These are phyloP conservation scores for Periphyllus acericola DNA, from an alignment of 2,888 invertebrate species.

Conservation along the genomic window DNA sequence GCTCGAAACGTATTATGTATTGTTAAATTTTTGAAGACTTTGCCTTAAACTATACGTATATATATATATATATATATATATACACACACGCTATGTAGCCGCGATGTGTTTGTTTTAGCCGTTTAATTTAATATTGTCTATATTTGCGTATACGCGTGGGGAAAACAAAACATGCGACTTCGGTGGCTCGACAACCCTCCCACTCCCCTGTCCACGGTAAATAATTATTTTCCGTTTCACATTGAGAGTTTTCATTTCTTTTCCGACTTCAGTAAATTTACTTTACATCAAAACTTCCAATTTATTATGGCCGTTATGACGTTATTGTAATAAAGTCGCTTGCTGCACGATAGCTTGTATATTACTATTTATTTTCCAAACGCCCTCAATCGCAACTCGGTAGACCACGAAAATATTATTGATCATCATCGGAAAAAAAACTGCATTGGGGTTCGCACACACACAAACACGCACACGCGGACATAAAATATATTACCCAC, in stretches of 20 bases:
- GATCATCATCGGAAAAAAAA: background rate
- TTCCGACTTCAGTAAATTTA: background rate
- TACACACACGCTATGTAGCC: no score
- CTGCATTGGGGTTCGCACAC: background rate
- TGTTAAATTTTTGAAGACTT: slow-evolving; percentile 11
- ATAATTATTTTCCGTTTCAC: background rate
- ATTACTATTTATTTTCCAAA: slow-evolving; percentile 5
- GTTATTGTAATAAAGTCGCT: background rate
- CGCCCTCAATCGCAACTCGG: background rate
- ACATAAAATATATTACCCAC: background rate
- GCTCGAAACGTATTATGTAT: background rate
- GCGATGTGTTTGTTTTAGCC: background rate
- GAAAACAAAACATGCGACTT: background rate
- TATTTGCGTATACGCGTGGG: background rate
- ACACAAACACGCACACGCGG: background rate
- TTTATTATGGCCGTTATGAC: background rate
- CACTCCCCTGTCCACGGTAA: background rate
- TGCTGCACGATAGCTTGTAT: background rate
- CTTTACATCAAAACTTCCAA: background rate
- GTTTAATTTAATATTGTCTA: background rate
- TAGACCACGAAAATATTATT: slow-evolving; percentile 1
- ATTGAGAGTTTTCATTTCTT: background rate
- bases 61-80: background rate
- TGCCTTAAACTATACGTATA: background rate
- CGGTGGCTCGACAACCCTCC: background rate